Base-by-base conservation (phyloP, 92 coral and sea anemone species). In the Heteractis magnifica region DNA sequence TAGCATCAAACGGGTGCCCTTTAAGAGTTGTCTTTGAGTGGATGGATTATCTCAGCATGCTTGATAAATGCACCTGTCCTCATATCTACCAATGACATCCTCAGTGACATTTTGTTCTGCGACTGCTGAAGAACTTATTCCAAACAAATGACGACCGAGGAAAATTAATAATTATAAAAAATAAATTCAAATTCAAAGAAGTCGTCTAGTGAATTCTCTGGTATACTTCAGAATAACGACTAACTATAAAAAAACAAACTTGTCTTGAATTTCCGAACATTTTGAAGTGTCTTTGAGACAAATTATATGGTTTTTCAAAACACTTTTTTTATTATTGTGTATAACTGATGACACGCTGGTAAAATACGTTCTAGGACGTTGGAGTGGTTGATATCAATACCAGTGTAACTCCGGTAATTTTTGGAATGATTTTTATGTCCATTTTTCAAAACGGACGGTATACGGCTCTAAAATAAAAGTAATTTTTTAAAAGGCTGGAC, bases 31-130 rank as follows among this genome's bases (percentile, higher is more conserved):
- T 58, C 76, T 75, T 75, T 64, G 71, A 64, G 48, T 18, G 56
- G 20, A 76, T 76, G 79, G 79, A 51, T 51, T 76, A 51, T 49
- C 79, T 18, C 79, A 76, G 79, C 58, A 48, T 76, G 79, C 23
- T 76, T 68, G 73, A 68, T 68, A 21, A 68, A 68, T 23, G 23
- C 73, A 68, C 73, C 73, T 68, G 73, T 68, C 73, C 10, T n/a
- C 44, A 68, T 62, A 18, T 68, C 48, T 68, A 41, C 14, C 10
- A 20, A 16, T 11, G 65, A 4, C 6, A 12, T n/a, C 19, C 72
- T 20, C 44, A 2, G 6, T 65, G 73, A 7, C 73, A 68, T 10
- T 68, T 68, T 68, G 73, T 68, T 68, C 49, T n/a, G 3, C 49
- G 12, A 26, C 11, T 68, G 73, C 73, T 68, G 73, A 68, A 68